Evolutionary conservation across 1,140 invertebrate genomes (phyloP).

Genomic region (Aplysia californica): DNA sequence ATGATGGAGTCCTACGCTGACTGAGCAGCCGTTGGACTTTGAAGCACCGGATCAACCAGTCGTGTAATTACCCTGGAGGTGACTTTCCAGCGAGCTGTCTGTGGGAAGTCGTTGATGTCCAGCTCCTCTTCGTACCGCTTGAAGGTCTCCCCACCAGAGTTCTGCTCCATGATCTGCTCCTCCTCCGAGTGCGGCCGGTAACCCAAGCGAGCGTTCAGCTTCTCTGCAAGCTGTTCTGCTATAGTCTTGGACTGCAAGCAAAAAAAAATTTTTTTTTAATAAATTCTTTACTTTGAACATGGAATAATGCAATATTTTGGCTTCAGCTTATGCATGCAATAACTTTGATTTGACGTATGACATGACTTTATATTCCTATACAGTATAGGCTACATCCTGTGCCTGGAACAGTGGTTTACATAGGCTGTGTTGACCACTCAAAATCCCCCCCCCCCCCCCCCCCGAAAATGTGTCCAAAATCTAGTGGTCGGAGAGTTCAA

Average conservation of each 20-base stretch:
- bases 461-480: too few relatives aligned
- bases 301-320: not conserved
- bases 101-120: conserved; percentile 99
- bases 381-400: too few relatives aligned
- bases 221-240: conserved; percentile 81
- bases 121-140: conserved; percentile 98
- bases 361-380: too few relatives aligned
- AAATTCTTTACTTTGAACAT: not conserved
- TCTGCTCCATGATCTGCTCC: conserved; percentile 67
- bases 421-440: too few relatives aligned
- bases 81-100: conserved; percentile 98
- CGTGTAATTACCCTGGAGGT: conserved; percentile 94
- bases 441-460: too few relatives aligned
- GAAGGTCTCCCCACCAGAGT: conserved; percentile 63
- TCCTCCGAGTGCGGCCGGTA: conserved; percentile 91
- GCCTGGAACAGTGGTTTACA: too few relatives aligned
- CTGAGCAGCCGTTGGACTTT: too few relatives aligned
- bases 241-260: conserved; percentile 65
- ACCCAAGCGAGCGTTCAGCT: conserved; percentile 96
- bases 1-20: too few relatives aligned
- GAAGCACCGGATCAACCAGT: too few relatives aligned
- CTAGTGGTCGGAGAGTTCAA: too few relatives aligned
- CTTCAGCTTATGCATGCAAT: too few relatives aligned
- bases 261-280: conserved; percentile 5
- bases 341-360: too few relatives aligned